Conservation (phyloP, 2,888 invertebrate species). For the Trachelus stipa region DNA sequence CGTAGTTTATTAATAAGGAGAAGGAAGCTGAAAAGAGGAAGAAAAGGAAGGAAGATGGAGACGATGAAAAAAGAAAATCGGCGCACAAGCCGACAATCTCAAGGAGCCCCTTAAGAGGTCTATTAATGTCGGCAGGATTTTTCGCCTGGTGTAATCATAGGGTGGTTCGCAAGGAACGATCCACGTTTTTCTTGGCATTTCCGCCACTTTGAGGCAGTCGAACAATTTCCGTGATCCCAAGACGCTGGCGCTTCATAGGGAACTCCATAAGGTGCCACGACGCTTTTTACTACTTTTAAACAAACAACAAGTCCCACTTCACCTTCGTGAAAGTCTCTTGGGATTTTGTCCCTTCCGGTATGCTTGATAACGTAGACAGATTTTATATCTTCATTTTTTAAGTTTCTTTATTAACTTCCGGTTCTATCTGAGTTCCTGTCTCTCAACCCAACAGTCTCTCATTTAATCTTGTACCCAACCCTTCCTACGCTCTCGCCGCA, state of each 20-base stretch:
- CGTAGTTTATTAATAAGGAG: background rate
- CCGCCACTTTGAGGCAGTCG: conserved; percentile 44
- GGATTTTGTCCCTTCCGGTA: background rate
- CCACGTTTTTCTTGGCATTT: conserved; percentile 44
- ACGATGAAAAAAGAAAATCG: conserved; percentile 34
- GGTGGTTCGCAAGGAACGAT: conserved; percentile 23
- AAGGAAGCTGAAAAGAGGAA: background rate
- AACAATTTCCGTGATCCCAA: conserved; percentile 44
- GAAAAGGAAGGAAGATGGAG: conserved; percentile 21
- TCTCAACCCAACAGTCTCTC: background rate
- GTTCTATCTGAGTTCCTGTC: background rate
- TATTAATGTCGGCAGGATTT: conserved; percentile 54
- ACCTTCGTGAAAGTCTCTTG: background rate
- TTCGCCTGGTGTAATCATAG: conserved; percentile 50
- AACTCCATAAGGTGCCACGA: conserved; percentile 11
- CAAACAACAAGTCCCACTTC: conserved; percentile 5
- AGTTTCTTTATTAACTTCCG: background rate
- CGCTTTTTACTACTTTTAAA: conserved; percentile 29
- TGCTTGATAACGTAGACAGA: background rate
- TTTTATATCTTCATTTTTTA: background rate
- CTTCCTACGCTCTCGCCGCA: background rate
- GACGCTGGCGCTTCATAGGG: background rate
- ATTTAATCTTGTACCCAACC: background rate
- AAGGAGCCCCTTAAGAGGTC: conserved; percentile 39
- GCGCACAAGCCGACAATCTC: conserved; percentile 27